phyloP scores from a whole-genome alignment of 2,797 vertebrate species.

The Anguilla obscura region DNA sequence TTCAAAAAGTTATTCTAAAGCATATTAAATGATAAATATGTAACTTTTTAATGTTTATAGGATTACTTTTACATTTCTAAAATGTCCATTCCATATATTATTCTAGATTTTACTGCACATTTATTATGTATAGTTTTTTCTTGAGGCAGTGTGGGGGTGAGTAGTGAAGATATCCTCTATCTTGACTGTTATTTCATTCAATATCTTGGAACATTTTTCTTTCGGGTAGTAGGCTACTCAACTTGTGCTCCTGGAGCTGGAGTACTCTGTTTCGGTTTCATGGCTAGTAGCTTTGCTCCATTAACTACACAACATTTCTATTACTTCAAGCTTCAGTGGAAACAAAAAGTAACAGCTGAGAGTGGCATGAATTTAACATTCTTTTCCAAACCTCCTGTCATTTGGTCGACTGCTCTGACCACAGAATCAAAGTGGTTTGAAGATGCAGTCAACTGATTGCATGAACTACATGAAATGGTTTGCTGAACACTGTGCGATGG shows the following conservation, averaged over 20 bases:
- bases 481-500: not conserved
- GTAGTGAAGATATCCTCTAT: not conserved
- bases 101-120: not conserved
- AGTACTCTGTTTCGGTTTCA: not conserved
- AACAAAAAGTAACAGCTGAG: not conserved
- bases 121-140: not conserved
- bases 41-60: not conserved
- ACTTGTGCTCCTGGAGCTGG: not conserved
- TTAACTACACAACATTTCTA: not conserved
- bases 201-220: not conserved
- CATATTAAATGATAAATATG: no score
- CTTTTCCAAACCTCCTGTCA: not conserved
- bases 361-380: not conserved
- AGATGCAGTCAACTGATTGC: not conserved
- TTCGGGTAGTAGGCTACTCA: not conserved
- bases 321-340: not conserved
- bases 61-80: not conserved
- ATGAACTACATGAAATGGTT: not conserved
- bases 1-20: no score
- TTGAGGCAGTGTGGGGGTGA: not conserved
- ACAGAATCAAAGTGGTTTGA: not conserved
- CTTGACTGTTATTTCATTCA: not conserved
- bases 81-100: not conserved
- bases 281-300: conserved; percentile 1
- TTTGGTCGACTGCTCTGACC: not conserved